Base-by-base conservation (phyloP, 2,113 vertebrate genomes). In the Syngnathoides biaculeatus region DNA sequence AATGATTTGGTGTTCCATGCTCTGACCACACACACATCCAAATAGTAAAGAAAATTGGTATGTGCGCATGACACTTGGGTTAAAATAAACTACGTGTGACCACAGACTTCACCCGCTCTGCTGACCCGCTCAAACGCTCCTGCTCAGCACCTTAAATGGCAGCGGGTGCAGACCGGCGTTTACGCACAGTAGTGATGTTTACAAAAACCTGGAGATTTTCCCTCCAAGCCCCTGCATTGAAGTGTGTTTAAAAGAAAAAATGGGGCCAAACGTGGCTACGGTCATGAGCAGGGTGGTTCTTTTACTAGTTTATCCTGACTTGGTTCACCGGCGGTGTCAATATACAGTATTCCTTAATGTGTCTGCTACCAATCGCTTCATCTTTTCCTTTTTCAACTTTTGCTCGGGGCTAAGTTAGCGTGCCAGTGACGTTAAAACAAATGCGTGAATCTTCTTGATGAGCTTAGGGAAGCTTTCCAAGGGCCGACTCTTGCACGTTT, bases 71-170 rank as follows among this genome's bases (percentile, higher is more conserved):
- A 72, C 83, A 67, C 77, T 82, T 70, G 11, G 19, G 35, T 72
- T 86, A 75, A 85, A 85, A 75, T 84, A 86, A 89, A 85, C 83
- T 3, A 39, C 56, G 58, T 52, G 72, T 57, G 72, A 79, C 73
- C 76, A 35, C 73, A 79, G 74, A 47, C 74, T 69, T 78, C 67
- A 53, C 57, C 55, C 72, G 64, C 64, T 74, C 39, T 38, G 38
- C 65, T 69, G 66, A 61, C 65, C 64, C 43, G 1, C 70, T 74
- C 57, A 0, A 4, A 76, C 63, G 65, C 63, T 27, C 43, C 7
- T 27, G 58, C 61, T 70, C 65, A 80, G 82, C 70, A 47, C 87
- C 87, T 86, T 91, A 90, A 81, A 91, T 90, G 90, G 91, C 78
- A 80, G 57, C 12, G 68, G 79, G 72, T 68, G 62, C 52, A 62